phyloP scores from a whole-genome alignment of 2,113 vertebrate species.

The Desmodus rotundus region DNA sequence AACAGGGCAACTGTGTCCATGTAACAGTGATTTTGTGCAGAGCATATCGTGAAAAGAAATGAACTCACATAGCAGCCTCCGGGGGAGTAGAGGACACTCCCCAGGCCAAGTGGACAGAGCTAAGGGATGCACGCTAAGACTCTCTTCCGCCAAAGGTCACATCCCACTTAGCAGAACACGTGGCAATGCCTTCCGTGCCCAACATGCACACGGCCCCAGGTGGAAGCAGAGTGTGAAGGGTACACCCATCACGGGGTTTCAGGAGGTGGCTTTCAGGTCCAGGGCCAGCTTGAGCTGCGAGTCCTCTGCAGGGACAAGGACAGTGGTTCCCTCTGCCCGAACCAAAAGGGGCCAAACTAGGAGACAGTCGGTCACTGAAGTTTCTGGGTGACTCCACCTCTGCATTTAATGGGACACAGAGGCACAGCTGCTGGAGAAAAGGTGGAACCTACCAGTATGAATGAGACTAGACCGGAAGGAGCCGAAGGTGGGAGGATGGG shows the following conservation, averaged over 20 bases:
- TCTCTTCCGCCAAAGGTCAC: neutral
- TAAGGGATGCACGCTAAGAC: neutral
- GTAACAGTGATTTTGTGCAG: neutral
- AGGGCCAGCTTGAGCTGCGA: neutral
- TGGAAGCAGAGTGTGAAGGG: fast-evolving
- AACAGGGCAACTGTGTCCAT: neutral
- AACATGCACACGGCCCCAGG: fast-evolving
- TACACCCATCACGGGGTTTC: fast-evolving
- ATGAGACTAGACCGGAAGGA: neutral
- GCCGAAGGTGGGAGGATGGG: fast-evolving
- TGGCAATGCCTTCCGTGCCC: neutral
- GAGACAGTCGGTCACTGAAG: neutral
- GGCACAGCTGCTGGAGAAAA: neutral
- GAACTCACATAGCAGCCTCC: neutral
- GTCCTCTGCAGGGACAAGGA: neutral
- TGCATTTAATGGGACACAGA: neutral
- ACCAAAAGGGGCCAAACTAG: neutral
- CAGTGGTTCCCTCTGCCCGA: neutral
- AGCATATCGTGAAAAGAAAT: neutral
- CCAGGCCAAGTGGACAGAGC: neutral
- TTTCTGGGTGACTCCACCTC: neutral
- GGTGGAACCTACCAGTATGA: neutral
- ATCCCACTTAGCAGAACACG: neutral
- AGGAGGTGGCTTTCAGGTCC: neutral
- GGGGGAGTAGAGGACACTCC: neutral